Conservation (phyloP, 2,113 vertebrate genomes). For the Myotis davidii region DNA sequence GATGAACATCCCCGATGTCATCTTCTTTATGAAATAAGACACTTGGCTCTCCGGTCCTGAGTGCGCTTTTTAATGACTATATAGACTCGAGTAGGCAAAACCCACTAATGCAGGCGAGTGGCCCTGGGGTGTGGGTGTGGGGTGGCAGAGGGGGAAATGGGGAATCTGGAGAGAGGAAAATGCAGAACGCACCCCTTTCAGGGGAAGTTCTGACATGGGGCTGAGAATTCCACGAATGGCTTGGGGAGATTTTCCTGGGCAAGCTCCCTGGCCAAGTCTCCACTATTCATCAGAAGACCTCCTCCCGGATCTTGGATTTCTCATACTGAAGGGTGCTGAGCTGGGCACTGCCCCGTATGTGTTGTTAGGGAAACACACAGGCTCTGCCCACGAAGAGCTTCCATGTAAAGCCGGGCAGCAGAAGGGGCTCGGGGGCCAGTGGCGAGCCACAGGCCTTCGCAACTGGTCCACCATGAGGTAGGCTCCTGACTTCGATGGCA, state of each 20-base stretch:
- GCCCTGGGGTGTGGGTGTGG: background rate
- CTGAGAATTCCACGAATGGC: background rate
- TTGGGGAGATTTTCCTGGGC: background rate
- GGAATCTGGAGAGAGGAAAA: background rate
- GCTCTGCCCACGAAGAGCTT: background rate
- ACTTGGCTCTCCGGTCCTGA: slow-evolving; percentile 74
- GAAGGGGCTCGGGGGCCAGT: no score
- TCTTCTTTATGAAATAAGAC: slow-evolving; percentile 74
- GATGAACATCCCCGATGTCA: slow-evolving; percentile 81
- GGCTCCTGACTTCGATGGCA: fast-evolving
- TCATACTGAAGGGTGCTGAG: background rate
- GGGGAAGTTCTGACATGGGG: background rate
- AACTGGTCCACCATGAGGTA: background rate
- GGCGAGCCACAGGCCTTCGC: background rate
- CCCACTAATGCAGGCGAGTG: background rate
- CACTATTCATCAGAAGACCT: background rate
- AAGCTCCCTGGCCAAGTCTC: background rate
- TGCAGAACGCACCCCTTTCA: background rate
- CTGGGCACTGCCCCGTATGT: background rate
- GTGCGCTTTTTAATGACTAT: slow-evolving; percentile 73
- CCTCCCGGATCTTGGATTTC: background rate
- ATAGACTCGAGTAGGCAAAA: slow-evolving; percentile 55
- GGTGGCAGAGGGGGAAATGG: fast-evolving
- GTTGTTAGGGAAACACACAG: background rate
- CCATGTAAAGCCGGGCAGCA: background rate